Conservation (phyloP, 2,888 invertebrate species). For the Beris morrisii region DNA sequence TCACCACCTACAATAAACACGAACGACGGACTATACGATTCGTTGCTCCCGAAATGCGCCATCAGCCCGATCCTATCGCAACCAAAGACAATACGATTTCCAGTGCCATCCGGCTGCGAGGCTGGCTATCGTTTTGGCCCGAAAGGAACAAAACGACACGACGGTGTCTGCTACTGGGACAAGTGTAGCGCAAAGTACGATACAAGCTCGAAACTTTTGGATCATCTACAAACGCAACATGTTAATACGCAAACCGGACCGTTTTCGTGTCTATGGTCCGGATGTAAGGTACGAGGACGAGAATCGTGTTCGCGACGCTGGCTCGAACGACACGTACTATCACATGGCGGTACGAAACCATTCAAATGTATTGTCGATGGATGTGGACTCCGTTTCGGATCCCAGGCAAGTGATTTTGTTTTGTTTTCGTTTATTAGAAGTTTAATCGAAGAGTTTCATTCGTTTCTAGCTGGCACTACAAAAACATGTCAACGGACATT, state of each 20-base stretch:
- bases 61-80: slow-evolving; percentile 78
- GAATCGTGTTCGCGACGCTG: slow-evolving; percentile 90
- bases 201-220: slow-evolving; percentile 77
- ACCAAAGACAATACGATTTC: slow-evolving; percentile 81
- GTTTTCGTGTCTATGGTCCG: slow-evolving; percentile 89
- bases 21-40: slow-evolving; percentile 41
- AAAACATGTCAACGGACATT: slow-evolving; percentile 92
- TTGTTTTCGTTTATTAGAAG: not conserved
- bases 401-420: slow-evolving; percentile 67
- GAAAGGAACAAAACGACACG: slow-evolving; percentile 55
- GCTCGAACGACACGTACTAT: slow-evolving; percentile 89
- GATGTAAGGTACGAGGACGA: slow-evolving; percentile 92
- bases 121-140: slow-evolving; percentile 51
- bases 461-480: slow-evolving; percentile 67
- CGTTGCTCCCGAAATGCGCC: slow-evolving; percentile 46
- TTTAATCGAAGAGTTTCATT: not conserved
- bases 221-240: slow-evolving; percentile 84
- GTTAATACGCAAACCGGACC: slow-evolving; percentile 84
- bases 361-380: slow-evolving; percentile 95
- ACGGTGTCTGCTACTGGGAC: slow-evolving; percentile 76
- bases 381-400: slow-evolving; percentile 84
- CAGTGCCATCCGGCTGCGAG: slow-evolving; percentile 59
- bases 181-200: slow-evolving; percentile 79
- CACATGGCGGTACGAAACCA: slow-evolving; percentile 90
- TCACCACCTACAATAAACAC: slow-evolving; percentile 51